phyloP scores from a whole-genome alignment of 2,113 vertebrate genomes.

The Oreochromis aureus region DNA sequence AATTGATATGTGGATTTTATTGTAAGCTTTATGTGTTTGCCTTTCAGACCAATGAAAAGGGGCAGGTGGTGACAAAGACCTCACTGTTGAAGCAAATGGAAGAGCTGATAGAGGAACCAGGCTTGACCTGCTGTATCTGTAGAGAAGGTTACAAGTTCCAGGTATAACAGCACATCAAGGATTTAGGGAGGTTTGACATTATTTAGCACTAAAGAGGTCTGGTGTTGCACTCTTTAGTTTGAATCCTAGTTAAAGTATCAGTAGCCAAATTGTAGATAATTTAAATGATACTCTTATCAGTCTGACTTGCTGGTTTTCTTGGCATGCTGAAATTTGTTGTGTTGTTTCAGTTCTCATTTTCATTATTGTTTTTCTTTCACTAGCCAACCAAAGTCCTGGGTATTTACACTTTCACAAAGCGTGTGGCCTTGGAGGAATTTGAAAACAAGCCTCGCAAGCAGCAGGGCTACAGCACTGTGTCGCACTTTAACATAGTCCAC shows the following conservation, averaged over 20 bases:
- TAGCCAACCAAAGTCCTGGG: constrained; percentile 95
- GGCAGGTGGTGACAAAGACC: constrained; percentile 97
- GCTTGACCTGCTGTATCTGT: constrained; percentile 97
- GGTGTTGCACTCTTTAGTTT: not conserved
- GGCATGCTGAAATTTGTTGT: not conserved
- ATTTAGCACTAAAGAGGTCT: not conserved
- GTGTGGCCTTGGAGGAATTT: constrained; percentile 90
- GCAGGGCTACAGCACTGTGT: constrained; percentile 98
- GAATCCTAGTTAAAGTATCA: not conserved
- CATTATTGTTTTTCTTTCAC: not conserved
- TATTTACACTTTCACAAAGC: constrained; percentile 97
- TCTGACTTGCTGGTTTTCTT: not conserved
- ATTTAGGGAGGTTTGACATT: not conserved
- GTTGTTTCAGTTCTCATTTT: not conserved
- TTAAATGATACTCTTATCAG: not conserved
- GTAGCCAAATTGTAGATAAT: not conserved
- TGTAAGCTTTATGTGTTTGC: not conserved
- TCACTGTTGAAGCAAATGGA: constrained; percentile 97
- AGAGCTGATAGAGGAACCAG: constrained; percentile 96
- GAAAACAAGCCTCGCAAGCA: constrained; percentile 98
- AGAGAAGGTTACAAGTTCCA: constrained; percentile 98
- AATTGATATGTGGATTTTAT: not conserved
- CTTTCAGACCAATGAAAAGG: constrained; percentile 94
- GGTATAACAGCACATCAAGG: constrained; percentile 62
- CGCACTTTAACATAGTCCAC: constrained; percentile 99